Evolutionary conservation across 2,113 vertebrate species (phyloP).

Genomic region (Euleptes europaea): DNA sequence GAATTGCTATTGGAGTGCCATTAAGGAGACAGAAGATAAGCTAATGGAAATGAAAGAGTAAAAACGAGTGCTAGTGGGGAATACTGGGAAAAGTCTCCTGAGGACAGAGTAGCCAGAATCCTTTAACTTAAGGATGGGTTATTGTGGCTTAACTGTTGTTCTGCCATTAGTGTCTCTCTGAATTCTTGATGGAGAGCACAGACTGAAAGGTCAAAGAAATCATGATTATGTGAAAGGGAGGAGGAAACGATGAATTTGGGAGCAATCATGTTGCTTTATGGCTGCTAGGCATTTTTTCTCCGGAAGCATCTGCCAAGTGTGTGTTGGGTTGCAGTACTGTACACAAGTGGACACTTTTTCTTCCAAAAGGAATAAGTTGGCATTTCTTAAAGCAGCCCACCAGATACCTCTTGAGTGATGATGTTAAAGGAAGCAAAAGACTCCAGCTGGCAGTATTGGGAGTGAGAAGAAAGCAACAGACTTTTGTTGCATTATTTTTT

Average conservation of each 20-base stretch:
- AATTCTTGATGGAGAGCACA: slow-evolving; percentile 39
- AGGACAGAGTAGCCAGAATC: background rate
- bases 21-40: slow-evolving; percentile 47
- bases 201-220: slow-evolving; percentile 39
- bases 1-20: slow-evolving; percentile 41
- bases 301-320: slow-evolving; percentile 34
- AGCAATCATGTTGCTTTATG: slow-evolving; percentile 39
- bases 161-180: slow-evolving; percentile 36
- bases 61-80: slow-evolving; percentile 5
- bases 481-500: background rate
- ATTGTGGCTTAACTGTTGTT: background rate
- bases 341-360: slow-evolving; percentile 37
- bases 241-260: slow-evolving; percentile 51
- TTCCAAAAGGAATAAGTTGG: slow-evolving; percentile 40
- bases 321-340: slow-evolving; percentile 35
- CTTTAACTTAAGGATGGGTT: background rate
- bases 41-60: slow-evolving; percentile 33
- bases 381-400: slow-evolving; percentile 48
- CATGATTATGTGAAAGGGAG: slow-evolving; percentile 48
- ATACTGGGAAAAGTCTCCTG: background rate
- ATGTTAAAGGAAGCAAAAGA: slow-evolving; percentile 32
- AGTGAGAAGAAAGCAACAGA: slow-evolving; percentile 17
- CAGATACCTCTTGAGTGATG: slow-evolving; percentile 40
- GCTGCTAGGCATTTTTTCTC: slow-evolving; percentile 43
- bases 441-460: slow-evolving; percentile 43